Percentiles rank a stretch among this genome's conserved stretches.
Evolutionary conservation across 2,797 vertebrate species (phyloP).

Genomic region (Gallinago solitaria): DNA sequence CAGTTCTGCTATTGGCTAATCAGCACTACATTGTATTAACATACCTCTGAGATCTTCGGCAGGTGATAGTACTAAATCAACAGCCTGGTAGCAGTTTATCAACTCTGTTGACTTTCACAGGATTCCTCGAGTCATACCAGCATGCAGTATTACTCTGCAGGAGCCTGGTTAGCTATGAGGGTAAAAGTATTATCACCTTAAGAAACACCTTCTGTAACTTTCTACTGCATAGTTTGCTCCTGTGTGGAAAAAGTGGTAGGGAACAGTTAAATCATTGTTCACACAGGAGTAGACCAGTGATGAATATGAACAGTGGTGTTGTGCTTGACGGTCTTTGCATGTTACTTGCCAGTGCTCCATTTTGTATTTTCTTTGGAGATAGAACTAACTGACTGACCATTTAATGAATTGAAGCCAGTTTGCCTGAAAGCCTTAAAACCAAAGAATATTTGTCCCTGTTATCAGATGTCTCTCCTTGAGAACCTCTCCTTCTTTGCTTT

Average conservation of each 20-base stretch:
- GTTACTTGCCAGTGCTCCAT: not conserved
- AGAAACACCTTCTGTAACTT: not conserved
- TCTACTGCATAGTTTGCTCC: not conserved
- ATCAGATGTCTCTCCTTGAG: not conserved
- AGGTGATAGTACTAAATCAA: not conserved
- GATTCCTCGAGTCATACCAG: not conserved
- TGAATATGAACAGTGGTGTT: not conserved
- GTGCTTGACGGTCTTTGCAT: not conserved
- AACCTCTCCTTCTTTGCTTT: not conserved
- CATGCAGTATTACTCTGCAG: not conserved
- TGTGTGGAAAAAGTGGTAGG: not conserved
- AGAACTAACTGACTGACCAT: not conserved
- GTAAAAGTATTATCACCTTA: not conserved
- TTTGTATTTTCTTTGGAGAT: not conserved
- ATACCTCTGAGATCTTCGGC: not conserved
- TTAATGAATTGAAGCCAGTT: not conserved
- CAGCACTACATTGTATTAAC: not conserved
- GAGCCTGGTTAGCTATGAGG: not conserved
- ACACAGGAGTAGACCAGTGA: not conserved
- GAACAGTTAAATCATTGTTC: not conserved
- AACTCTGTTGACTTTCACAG: not conserved
- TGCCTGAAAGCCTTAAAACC: not conserved
- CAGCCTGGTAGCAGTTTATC: not conserved
- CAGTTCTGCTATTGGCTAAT: conserved; percentile 16
- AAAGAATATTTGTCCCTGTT: not conserved